Conservation (phyloP, 2,113 vertebrate species). For the Rhinogobius similis region DNA sequence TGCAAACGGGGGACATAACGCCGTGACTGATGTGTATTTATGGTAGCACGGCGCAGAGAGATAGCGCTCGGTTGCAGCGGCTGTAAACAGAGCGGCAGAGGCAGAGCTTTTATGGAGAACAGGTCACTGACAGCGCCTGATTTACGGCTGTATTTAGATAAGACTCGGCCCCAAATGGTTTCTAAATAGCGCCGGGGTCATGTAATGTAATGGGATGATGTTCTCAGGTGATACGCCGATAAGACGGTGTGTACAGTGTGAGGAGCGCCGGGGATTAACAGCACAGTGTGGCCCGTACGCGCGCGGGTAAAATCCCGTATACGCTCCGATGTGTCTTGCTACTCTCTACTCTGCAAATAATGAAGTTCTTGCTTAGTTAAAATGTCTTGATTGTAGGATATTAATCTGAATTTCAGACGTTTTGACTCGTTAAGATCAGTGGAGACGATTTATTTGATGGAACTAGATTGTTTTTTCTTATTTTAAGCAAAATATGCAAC, state of each 20-base stretch:
- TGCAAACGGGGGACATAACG: conserved; percentile 28
- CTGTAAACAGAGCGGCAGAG: conserved; percentile 87
- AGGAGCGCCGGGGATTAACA: conserved; percentile 15
- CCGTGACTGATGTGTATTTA: conserved; percentile 61
- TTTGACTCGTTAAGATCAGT: too few species aligned
- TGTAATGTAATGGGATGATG: conserved; percentile 78
- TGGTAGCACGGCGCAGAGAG: conserved; percentile 77
- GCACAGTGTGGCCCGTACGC: background rate
- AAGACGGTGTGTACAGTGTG: conserved; percentile 57
- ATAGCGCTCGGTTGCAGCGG: conserved; percentile 78
- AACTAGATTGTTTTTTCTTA: too few species aligned
- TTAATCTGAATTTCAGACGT: too few species aligned
- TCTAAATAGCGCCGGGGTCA: conserved; percentile 88
- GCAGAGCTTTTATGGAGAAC: conserved; percentile 89
- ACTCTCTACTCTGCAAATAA: too few species aligned
- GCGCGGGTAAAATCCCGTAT: too few species aligned
- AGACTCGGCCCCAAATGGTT: conserved; percentile 82
- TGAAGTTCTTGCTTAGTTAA: too few species aligned
- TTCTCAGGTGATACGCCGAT: conserved; percentile 69
- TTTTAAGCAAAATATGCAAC: too few species aligned
- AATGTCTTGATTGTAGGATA: too few species aligned
- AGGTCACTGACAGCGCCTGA: conserved; percentile 86
- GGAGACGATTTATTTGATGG: too few species aligned
- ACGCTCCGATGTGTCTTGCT: too few species aligned
- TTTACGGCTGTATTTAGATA: conserved; percentile 96